These are phyloP conservation scores for Neolamprologus kungweensis DNA, from an alignment of 2,113 vertebrate species.

Conservation along the genomic window DNA sequence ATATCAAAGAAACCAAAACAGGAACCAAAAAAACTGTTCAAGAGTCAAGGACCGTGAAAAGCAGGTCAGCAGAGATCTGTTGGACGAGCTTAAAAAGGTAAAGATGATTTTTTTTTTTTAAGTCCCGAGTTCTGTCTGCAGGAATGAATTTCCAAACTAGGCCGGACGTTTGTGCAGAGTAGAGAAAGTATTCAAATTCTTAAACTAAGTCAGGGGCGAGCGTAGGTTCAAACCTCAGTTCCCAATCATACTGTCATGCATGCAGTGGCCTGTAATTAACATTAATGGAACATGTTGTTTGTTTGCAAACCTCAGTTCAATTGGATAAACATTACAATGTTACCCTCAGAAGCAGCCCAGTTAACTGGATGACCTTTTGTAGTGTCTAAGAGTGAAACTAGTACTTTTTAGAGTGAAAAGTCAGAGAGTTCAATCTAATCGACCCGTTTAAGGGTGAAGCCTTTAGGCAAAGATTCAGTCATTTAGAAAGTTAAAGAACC, in stretches of 20 bases:
- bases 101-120: neutral
- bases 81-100: fast-evolving
- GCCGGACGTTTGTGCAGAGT: neutral
- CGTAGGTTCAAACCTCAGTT: fast-evolving
- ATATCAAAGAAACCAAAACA: neutral
- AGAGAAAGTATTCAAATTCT: neutral
- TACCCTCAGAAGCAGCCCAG: fast-evolving
- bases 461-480: neutral
- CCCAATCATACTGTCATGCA: neutral
- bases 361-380: neutral
- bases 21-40: neutral
- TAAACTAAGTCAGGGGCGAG: neutral
- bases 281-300: neutral
- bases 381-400: neutral
- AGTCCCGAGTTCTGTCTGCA: neutral
- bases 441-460: fast-evolving
- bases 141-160: no score
- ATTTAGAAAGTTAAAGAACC: neutral
- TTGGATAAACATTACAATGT: neutral
- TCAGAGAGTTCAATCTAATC: neutral
- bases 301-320: neutral
- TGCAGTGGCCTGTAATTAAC: neutral
- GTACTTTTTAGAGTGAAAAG: neutral
- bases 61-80: neutral
- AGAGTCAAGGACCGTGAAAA: neutral